These are phyloP conservation scores for Bombus haemorrhoidalis DNA, from an alignment of 1,140 invertebrate species.

Conservation along the genomic window DNA sequence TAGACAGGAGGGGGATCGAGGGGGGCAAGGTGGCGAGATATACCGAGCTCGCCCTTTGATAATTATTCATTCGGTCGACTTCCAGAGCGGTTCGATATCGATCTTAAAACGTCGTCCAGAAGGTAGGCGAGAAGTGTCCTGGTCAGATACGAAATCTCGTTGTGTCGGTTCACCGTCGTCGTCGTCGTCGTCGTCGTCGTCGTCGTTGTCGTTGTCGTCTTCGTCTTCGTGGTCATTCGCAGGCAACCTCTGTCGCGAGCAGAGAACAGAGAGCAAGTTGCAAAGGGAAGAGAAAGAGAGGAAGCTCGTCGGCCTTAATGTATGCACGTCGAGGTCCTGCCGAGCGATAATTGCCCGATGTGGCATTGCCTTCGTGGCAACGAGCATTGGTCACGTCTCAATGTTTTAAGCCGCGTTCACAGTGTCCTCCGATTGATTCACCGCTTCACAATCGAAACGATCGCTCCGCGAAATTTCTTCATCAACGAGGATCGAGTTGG, in stretches of 20 bases:
- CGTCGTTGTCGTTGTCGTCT: constrained; percentile 14
- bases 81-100: constrained; percentile 62
- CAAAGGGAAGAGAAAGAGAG: not conserved
- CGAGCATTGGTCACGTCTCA: constrained; percentile 76
- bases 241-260: not conserved
- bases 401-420: constrained; percentile 72
- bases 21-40: constrained; percentile 35
- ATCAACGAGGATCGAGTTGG: not conserved
- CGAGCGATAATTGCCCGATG: constrained; percentile 80
- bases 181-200: constrained; percentile 24
- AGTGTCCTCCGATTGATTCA: constrained; percentile 25
- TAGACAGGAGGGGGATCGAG: not conserved
- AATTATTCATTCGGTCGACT: constrained; percentile 69
- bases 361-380: constrained; percentile 74
- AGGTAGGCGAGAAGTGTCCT: constrained; percentile 63
- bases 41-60: constrained; percentile 59
- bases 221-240: constrained; percentile 13
- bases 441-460: not conserved
- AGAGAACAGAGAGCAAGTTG: not conserved
- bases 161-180: constrained; percentile 52
- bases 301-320: constrained; percentile 69
- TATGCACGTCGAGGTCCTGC: constrained; percentile 76
- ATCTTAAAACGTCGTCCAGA: constrained; percentile 69
- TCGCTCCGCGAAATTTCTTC: not conserved
- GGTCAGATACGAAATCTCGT: constrained; percentile 57